Evolutionary conservation across 2,888 invertebrate genomes (phyloP), one percentile per base, ranked within the genome.

Genomic region (Andrena haemorrhoa): DNA sequence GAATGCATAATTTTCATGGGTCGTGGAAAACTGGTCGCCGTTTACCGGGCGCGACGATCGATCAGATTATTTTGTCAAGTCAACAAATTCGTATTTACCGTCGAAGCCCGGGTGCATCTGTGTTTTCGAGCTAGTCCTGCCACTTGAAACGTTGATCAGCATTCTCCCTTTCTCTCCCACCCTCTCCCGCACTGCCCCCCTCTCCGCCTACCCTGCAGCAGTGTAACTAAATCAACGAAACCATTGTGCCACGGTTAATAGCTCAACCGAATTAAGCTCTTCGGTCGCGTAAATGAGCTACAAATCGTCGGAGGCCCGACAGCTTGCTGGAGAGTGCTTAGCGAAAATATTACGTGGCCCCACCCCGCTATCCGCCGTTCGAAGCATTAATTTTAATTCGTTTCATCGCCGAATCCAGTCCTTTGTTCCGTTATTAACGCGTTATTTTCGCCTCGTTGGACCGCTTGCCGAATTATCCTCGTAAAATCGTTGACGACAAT

Each of bases 21-120:
- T 64, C 79, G 49, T 29, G 31, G 35, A 33, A 23, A 79, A 56
- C 41, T 16, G 58, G 60, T 41, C 8, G 56, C 12, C 33, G 31
- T 66, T 72, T 58, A 65, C 20, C 53, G n/a, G n/a, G 26, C 53
- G 61, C 61, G 26, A 56, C 74, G 65, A 65, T 53, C 68, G 72
- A 73, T 60, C 75, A 63, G 66, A 64, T 78, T 83, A 85, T 85
- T 83, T 80, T 75, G 78, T 75, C 70, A 80, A 83, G 70, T 75
- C 80, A 75, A 83, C 72, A 63, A 68, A 53, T 16, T 61, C 29
- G 64, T 65, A 58, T 79, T 79, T 78, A 49, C 65, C 64, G n/a
- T 68, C 41, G 49, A 75, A 61, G 64, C 47, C 16, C 33, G 16
- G 23, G 31, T 60, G 64, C 61, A 75, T 75, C 63, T 33, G 68